A percentile compares a stretch with the other conserved stretches of the same genome.
These are phyloP conservation scores for Pheosia tremula DNA, from an alignment of 2,888 invertebrate species.

Conservation along the genomic window DNA sequence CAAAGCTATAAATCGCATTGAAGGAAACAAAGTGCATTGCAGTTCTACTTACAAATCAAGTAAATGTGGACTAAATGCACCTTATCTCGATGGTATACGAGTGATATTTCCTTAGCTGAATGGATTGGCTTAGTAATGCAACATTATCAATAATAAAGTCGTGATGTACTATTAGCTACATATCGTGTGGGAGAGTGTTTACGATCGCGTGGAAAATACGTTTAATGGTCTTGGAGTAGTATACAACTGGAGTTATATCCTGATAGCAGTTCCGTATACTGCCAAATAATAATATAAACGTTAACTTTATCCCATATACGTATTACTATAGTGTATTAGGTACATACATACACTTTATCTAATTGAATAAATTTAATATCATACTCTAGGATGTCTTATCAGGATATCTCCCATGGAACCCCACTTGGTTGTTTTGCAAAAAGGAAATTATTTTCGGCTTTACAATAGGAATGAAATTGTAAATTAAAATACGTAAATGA, in stretches of 20 bases:
- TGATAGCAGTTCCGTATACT: conserved; percentile 10
- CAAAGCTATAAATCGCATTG: conserved; percentile 50
- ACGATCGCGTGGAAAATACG: conserved; percentile 67
- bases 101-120: conserved; percentile 12
- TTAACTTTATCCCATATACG: not conserved
- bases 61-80: conserved; percentile 17
- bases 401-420: too few relatives aligned
- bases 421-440: too few relatives aligned
- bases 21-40: conserved; percentile 46
- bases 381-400: too few relatives aligned
- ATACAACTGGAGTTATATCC: conserved; percentile 38
- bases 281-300: conserved; percentile 9
- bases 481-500: too few relatives aligned
- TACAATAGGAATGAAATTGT: too few relatives aligned
- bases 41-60: conserved; percentile 17
- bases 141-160: conserved; percentile 37
- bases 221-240: conserved; percentile 59
- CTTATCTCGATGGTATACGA: conserved; percentile 7
- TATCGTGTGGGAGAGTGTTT: conserved; percentile 56
- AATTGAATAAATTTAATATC: too few relatives aligned
- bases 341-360: too few relatives aligned
- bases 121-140: conserved; percentile 19
- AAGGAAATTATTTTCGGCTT: too few relatives aligned
- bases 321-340: not conserved
- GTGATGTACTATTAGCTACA: conserved; percentile 31